Percentiles rank a stretch among this genome's conserved stretches.
These are phyloP conservation scores for Drosophila dunni DNA, from an alignment of 1,140 invertebrate genomes.

Conservation along the genomic window DNA sequence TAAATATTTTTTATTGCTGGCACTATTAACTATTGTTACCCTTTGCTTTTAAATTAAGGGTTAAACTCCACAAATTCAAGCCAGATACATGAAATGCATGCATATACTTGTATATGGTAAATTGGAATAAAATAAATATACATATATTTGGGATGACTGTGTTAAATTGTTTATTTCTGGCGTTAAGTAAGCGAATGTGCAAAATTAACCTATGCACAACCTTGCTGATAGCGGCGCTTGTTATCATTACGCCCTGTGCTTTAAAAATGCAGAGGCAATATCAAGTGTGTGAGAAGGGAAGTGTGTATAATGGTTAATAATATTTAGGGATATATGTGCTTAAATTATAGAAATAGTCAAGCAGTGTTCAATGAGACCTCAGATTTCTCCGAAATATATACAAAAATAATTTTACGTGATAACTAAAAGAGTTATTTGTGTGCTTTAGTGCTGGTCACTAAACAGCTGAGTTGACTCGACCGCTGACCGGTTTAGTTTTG, in stretches of 20 bases:
- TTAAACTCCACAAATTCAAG: slow-evolving; percentile 16
- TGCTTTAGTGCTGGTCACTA: too few species aligned
- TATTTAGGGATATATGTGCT: too few species aligned
- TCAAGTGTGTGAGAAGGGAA: too few species aligned
- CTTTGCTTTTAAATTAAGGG: slow-evolving; percentile 7
- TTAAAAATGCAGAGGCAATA: too few species aligned
- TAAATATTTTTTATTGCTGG: slow-evolving; percentile 2
- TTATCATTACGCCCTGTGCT: neutral
- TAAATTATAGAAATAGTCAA: too few species aligned
- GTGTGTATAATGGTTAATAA: too few species aligned
- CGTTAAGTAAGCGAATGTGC: neutral
- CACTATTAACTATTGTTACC: slow-evolving; percentile 15
- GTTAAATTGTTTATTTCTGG: slow-evolving; percentile 9
- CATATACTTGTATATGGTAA: slow-evolving; percentile 15
- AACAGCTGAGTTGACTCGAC: too few species aligned
- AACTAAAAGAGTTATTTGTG: too few species aligned
- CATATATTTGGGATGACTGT: slow-evolving; percentile 9
- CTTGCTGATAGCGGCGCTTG: neutral
- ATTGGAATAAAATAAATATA: slow-evolving; percentile 17
- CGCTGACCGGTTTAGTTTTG: neutral
- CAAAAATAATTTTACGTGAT: too few species aligned
- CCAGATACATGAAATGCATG: slow-evolving; percentile 8
- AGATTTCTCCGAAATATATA: too few species aligned
- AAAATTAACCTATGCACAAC: slow-evolving; percentile 3
- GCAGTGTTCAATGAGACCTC: too few species aligned